Evolutionary conservation across 1,140 invertebrate genomes (phyloP).

Genomic region (Neomicropteryx cornuta): DNA sequence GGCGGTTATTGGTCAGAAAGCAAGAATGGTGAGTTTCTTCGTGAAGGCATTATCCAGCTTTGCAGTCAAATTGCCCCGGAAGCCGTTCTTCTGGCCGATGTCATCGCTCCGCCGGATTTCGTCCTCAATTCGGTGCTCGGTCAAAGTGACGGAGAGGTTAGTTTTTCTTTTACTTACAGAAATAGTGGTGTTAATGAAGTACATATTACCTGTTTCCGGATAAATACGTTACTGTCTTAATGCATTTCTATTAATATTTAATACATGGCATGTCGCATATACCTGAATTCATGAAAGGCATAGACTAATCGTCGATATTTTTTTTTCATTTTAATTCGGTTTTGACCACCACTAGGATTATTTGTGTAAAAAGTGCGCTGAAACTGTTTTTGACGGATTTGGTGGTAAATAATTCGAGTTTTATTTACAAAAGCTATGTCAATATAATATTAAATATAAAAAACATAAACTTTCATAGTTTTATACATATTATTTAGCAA

Average conservation of each 20-base stretch:
- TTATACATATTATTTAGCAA: too few species aligned
- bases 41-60: constrained; percentile 47
- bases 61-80: constrained; percentile 53
- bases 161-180: neutral
- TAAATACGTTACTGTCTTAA: neutral
- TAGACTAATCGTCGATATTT: neutral
- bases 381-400: too few species aligned
- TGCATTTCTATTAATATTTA: neutral
- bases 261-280: neutral
- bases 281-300: neutral
- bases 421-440: too few species aligned
- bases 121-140: constrained; percentile 71
- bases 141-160: constrained; percentile 64
- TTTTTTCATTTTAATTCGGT: neutral
- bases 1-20: constrained; percentile 36
- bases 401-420: too few species aligned
- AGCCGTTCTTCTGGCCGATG: constrained; percentile 69
- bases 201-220: constrained; percentile 1
- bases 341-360: neutral
- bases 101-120: constrained; percentile 80
- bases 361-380: too few species aligned
- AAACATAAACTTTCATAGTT: too few species aligned
- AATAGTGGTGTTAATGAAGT: neutral
- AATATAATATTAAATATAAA: too few species aligned
- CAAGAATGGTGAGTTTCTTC: constrained; percentile 30